phyloP scores from a whole-genome alignment of 2,888 invertebrate species.

The Timandra comae region DNA sequence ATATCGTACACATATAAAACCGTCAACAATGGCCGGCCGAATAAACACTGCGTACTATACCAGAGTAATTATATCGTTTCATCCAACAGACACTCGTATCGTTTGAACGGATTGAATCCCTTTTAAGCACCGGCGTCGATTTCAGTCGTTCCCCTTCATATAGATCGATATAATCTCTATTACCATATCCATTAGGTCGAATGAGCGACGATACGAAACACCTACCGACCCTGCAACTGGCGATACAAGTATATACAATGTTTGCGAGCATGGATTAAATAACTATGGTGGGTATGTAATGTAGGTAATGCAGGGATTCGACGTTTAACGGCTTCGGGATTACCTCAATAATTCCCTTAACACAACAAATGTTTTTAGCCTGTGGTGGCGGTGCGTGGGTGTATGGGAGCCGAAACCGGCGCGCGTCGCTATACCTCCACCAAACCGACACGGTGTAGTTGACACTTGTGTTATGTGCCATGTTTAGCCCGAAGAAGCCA shows the following conservation, averaged over 20 bases:
- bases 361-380: conserved; percentile 71
- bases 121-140: conserved; percentile 54
- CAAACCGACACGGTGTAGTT: no score
- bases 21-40: conserved; percentile 26
- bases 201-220: conserved; percentile 31
- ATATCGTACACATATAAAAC: conserved; percentile 9
- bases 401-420: conserved; percentile 16
- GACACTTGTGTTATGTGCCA: conserved; percentile 27
- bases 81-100: conserved; percentile 49
- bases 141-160: conserved; percentile 35
- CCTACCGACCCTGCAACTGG: conserved; percentile 32
- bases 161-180: conserved; percentile 53
- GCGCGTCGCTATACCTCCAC: no score
- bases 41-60: conserved; percentile 35
- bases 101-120: conserved; percentile 58
- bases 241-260: conserved; percentile 41
- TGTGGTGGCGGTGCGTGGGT: conserved; percentile 27
- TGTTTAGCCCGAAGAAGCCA: conserved; percentile 55
- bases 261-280: conserved; percentile 66
- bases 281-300: conserved; percentile 67
- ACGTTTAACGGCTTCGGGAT: conserved; percentile 73
- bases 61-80: conserved; percentile 46
- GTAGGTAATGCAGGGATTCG: conserved; percentile 71
- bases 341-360: conserved; percentile 67
- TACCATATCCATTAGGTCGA: conserved; percentile 48